Evolutionary conservation across 2,113 vertebrate genomes (phyloP), one percentile per base, ranked within the genome.

Genomic region (Euleptes europaea): DNA sequence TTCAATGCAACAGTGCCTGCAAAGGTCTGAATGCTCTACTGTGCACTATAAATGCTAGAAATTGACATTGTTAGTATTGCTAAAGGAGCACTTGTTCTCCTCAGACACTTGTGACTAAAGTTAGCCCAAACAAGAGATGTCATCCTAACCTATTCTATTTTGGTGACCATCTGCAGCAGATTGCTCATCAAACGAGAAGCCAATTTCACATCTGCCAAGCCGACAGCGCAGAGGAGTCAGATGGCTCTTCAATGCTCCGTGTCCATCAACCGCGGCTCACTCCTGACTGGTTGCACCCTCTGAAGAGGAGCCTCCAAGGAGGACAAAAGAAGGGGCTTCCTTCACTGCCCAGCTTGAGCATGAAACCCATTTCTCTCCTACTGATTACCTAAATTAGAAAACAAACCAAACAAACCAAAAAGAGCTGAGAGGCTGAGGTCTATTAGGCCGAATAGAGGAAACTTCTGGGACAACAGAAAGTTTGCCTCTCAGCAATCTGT

Each of bases 401-500:
- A 92, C 86, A 91, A 38, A 40, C 66, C 14, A n/a, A 66, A 33
- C 80, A 85, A 38, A 60, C 67, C 8, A 10, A 1, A 1, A n/a
- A 8, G 19, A 21, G 2, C 33, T 42, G 70, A 87, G 80, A 88
- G 85, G 85, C 85, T 73, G 78, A 92, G 86, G 86, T 89, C 91
- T 78, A 80, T 93, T 95, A 93, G 85, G 84, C 84, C 70, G 85
- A 26, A 90, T 77, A 71, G 81, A 77, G 93, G 86, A 91, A 91
- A 80, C 60, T 89, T 77, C 57, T 77, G 72, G 83, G 90, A 84
- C 91, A 86, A 92, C 33, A 33, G 88, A 82, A 91, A 94, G 83
- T 82, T 91, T 90, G 91, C 90, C 93, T 73, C 83, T 79, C 95
- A 91, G 91, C 95, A 92, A 85, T 91, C 78, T 91, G 94, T 91